These are phyloP conservation scores for Epinotia ramella DNA, from an alignment of 2,888 invertebrate genomes.

Conservation along the genomic window DNA sequence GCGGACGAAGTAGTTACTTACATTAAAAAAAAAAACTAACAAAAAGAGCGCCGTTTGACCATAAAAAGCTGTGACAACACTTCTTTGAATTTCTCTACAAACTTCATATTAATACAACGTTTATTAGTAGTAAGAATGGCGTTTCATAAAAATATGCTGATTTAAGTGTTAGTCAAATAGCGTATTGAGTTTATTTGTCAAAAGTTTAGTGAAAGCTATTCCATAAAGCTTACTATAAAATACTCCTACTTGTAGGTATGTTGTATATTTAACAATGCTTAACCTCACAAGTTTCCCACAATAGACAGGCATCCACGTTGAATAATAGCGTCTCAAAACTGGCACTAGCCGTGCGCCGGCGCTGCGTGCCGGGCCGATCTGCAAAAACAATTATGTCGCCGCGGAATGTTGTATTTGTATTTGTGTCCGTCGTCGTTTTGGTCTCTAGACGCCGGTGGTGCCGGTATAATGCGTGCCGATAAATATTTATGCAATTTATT, in stretches of 20 bases:
- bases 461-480: slow-evolving; percentile 74
- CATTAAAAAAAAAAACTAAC: no score
- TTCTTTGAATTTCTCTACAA: no score
- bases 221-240: neutral
- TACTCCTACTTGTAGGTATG: neutral
- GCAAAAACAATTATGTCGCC: slow-evolving; percentile 80
- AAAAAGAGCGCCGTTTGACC: no score
- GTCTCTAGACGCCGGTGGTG: slow-evolving; percentile 64
- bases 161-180: no score
- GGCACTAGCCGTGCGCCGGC: slow-evolving; percentile 75
- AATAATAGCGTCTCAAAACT: slow-evolving; percentile 64
- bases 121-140: no score
- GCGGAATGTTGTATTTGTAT: slow-evolving; percentile 72
- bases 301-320: slow-evolving; percentile 54
- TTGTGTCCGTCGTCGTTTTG: slow-evolving; percentile 62
- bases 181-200: no score
- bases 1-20: no score
- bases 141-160: no score
- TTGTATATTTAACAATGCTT: neutral
- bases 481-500: slow-evolving; percentile 83
- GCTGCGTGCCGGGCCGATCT: slow-evolving; percentile 69
- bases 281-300: slow-evolving; percentile 40
- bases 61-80: no score
- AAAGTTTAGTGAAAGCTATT: neutral
- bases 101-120: no score